Evolutionary conservation across 2,888 invertebrate genomes (phyloP).

Genomic region (Trachelus tabidus): DNA sequence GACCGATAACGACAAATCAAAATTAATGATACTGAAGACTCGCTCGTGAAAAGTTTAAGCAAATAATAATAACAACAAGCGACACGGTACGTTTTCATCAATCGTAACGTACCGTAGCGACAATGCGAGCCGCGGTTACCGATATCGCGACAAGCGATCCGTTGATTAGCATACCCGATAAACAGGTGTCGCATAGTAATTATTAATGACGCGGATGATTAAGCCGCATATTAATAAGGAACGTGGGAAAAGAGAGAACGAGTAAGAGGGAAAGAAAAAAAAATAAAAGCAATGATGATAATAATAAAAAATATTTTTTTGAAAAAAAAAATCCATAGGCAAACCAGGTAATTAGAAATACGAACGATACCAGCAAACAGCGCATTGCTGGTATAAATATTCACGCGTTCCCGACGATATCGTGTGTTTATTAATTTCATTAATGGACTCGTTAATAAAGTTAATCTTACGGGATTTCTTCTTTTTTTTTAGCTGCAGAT

Average conservation of each 20-base stretch:
- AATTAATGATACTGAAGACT: too few species aligned
- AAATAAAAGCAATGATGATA: not conserved
- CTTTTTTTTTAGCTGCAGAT: too few species aligned
- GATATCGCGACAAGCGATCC: not conserved
- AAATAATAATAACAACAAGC: too few species aligned
- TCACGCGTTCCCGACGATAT: not conserved
- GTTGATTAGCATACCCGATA: constrained; percentile 1
- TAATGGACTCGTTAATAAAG: not conserved
- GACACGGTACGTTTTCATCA: too few species aligned
- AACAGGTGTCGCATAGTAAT: constrained; percentile 6
- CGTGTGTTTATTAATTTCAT: not conserved
- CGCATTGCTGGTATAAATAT: not conserved
- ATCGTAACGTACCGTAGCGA: too few species aligned
- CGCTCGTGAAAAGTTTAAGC: too few species aligned
- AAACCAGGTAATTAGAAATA: not conserved
- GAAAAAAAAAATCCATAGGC: not conserved
- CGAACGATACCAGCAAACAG: not conserved
- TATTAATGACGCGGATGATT: not conserved
- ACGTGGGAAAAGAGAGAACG: too few species aligned
- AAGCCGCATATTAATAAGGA: not conserved
- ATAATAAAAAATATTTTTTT: not conserved
- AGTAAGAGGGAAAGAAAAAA: not conserved
- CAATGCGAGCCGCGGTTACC: too few species aligned
- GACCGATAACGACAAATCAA: too few species aligned
- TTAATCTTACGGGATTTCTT: too few species aligned